Percentiles rank a stretch among this genome's conserved stretches.
phyloP scores from a whole-genome alignment of 23 tunicate genomes.

The Ciona savignyi region DNA sequence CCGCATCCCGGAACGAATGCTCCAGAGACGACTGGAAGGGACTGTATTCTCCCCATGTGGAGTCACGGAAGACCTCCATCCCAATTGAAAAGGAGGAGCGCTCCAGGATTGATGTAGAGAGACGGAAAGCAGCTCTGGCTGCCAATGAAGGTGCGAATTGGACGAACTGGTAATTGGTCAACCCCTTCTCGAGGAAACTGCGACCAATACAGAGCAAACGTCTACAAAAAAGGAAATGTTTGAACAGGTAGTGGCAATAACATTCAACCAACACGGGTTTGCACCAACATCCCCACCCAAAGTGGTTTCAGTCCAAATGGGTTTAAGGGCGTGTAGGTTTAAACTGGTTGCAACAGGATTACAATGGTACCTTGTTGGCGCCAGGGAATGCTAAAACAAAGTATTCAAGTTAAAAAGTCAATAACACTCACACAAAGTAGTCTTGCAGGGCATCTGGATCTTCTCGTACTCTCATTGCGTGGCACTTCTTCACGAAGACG shows the following conservation, averaged over 20 bases:
- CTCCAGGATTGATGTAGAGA: neutral
- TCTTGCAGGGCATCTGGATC: neutral
- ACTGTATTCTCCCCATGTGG: neutral
- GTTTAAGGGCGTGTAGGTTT: no score
- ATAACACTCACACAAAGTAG: neutral
- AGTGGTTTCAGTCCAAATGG: no score
- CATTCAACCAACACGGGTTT: no score
- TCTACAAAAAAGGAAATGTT: neutral
- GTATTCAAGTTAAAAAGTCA: no score
- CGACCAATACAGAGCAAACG: neutral
- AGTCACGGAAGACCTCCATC: neutral
- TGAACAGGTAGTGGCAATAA: no score
- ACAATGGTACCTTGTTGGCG: no score
- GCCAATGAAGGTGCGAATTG: neutral
- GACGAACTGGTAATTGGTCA: neutral
- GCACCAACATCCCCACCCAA: no score
- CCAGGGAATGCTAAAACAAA: no score
- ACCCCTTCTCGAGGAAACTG: neutral
- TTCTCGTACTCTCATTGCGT: neutral
- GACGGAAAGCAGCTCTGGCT: neutral
- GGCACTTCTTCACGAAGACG: neutral
- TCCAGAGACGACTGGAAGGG: neutral
- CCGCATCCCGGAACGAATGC: neutral
- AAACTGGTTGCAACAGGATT: no score
- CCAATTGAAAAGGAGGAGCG: neutral